Conservation (phyloP, 2,113 vertebrate genomes). For the Murina feae region DNA sequence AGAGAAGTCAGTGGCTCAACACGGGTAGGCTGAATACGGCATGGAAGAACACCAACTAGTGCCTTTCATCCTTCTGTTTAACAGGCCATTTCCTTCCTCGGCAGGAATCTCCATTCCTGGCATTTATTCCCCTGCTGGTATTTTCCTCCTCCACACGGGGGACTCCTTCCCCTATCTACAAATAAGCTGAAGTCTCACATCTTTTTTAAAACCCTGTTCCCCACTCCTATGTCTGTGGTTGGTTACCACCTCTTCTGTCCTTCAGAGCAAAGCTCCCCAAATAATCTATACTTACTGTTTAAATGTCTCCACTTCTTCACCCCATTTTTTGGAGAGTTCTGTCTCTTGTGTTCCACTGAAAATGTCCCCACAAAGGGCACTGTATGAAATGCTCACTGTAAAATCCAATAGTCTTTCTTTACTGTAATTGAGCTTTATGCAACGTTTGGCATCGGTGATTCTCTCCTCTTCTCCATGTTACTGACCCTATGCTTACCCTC, state of each 20-base stretch:
- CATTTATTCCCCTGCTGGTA: constrained; percentile 53
- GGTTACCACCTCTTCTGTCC: not conserved
- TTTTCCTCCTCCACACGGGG: constrained; percentile 69
- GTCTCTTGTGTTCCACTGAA: constrained; percentile 19
- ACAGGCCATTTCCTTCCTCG: not conserved
- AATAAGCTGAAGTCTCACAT: constrained; percentile 32
- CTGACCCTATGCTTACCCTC: not conserved
- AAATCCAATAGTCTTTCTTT: constrained; percentile 9
- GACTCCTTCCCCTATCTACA: constrained; percentile 68
- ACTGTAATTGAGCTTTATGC: constrained; percentile 18
- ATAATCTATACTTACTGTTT: constrained; percentile 19
- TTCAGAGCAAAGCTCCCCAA: constrained; percentile 31
- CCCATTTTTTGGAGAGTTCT: not conserved
- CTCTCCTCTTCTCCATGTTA: not conserved
- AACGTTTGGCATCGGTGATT: not conserved
- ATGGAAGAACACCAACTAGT: not conserved
- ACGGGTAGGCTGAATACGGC: not conserved
- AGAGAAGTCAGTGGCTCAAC: not conserved
- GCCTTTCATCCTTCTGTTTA: not conserved
- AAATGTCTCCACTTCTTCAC: constrained; percentile 27
- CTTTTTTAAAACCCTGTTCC: not conserved
- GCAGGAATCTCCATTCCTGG: not conserved
- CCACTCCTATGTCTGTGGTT: not conserved
- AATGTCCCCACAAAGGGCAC: constrained; percentile 27
- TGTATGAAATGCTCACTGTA: constrained; percentile 22